A percentile compares a stretch with the other conserved stretches of the same genome.
Evolutionary conservation across 2,797 vertebrate genomes (phyloP).

Genomic region (Hoplostethus atlanticus): DNA sequence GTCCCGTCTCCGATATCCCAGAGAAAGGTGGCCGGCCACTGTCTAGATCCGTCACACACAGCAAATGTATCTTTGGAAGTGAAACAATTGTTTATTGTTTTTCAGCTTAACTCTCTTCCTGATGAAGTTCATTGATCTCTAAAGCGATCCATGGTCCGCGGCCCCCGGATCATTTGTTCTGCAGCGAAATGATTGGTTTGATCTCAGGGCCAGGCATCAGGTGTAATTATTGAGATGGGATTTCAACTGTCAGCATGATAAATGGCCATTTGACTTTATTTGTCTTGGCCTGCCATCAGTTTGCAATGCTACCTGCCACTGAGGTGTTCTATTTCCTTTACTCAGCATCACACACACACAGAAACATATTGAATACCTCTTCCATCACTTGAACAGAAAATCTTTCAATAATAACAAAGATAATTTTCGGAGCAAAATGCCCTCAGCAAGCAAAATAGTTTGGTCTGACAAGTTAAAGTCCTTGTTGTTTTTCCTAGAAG

Average conservation of each 20-base stretch:
- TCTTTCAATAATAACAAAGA: conserved; percentile 66
- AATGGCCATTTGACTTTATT: conserved; percentile 80
- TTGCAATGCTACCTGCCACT: conserved; percentile 55
- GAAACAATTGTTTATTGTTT: conserved; percentile 79
- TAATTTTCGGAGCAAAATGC: conserved; percentile 56
- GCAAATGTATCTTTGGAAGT: conserved; percentile 57
- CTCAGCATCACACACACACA: conserved; percentile 60
- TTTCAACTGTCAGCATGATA: conserved; percentile 77
- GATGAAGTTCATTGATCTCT: conserved; percentile 80
- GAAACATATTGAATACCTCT: conserved; percentile 63
- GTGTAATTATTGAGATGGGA: conserved; percentile 78
- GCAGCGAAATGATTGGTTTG: conserved; percentile 67
- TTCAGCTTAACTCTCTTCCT: conserved; percentile 70
- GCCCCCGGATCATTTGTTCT: conserved; percentile 60
- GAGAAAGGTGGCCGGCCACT: conserved; percentile 50
- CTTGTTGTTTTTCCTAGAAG: conserved; percentile 30
- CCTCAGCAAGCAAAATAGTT: conserved; percentile 22
- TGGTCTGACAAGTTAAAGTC: conserved; percentile 20
- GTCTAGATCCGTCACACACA: conserved; percentile 64
- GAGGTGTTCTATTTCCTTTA: conserved; percentile 72
- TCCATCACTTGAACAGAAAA: conserved; percentile 75
- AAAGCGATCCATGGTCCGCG: conserved; percentile 54
- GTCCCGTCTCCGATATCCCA: conserved; percentile 60
- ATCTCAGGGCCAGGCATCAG: conserved; percentile 68
- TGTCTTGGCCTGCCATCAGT: conserved; percentile 68